Conservation (phyloP, 2,113 vertebrate species). For the Hydrolagus affinis region DNA sequence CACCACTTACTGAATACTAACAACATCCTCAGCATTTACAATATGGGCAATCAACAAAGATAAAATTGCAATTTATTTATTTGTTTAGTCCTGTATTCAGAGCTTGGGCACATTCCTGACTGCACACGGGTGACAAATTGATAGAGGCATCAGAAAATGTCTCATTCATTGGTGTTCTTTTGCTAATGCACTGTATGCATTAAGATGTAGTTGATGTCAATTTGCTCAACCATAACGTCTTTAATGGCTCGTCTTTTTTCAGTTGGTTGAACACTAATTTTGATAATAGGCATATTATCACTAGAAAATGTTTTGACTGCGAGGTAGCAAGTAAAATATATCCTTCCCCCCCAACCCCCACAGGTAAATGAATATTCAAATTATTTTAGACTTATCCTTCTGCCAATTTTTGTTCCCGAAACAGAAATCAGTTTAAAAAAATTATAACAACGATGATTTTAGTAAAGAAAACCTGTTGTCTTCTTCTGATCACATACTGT, state of each 20-base stretch:
- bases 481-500: background rate
- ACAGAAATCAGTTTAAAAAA: background rate
- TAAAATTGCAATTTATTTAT: constrained; percentile 57
- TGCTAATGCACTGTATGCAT: constrained; percentile 52
- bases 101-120: constrained; percentile 44
- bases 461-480: background rate
- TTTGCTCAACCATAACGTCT: constrained; percentile 46
- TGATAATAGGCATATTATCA: constrained; percentile 55
- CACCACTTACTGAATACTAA: constrained; percentile 56
- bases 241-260: constrained; percentile 53
- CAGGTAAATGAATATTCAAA: constrained; percentile 52
- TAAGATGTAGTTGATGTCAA: constrained; percentile 49
- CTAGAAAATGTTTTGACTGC: constrained; percentile 44
- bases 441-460: too few species aligned
- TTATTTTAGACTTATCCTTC: constrained; percentile 46
- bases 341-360: background rate
- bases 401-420: background rate
- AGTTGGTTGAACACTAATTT: constrained; percentile 53
- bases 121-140: constrained; percentile 46
- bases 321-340: background rate
- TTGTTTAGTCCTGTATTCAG: constrained; percentile 49
- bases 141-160: constrained; percentile 47
- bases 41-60: constrained; percentile 47
- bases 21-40: constrained; percentile 41
- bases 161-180: constrained; percentile 49